Conservation (phyloP, 2,888 invertebrate species). For the Sycophila texana region DNA sequence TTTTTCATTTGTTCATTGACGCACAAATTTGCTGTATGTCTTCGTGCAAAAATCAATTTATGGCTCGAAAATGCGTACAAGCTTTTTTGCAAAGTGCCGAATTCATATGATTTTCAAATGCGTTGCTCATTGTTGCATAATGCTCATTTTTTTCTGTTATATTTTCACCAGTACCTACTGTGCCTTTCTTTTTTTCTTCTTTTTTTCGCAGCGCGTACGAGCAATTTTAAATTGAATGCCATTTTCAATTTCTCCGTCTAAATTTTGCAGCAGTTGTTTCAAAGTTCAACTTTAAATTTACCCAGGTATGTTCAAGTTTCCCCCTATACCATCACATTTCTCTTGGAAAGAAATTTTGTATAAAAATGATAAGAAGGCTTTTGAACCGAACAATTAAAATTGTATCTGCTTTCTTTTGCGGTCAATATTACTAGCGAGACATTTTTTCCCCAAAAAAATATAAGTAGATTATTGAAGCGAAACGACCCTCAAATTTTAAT, state of each 20-base stretch:
- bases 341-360: conserved; percentile 24
- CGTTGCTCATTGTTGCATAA: background rate
- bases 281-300: conserved; percentile 35
- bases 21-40: too few relatives aligned
- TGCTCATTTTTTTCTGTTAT: background rate
- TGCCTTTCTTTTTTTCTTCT: background rate
- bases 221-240: conserved; percentile 17
- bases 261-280: conserved; percentile 43
- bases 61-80: too few relatives aligned
- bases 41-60: too few relatives aligned
- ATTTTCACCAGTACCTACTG: background rate
- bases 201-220: background rate
- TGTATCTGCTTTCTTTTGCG: too few relatives aligned
- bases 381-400: too few relatives aligned
- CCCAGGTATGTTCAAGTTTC: conserved; percentile 33
- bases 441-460: too few relatives aligned
- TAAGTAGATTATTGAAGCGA: too few relatives aligned
- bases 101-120: too few relatives aligned
- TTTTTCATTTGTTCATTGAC: too few relatives aligned
- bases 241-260: conserved; percentile 17
- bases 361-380: background rate
- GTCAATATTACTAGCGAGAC: too few relatives aligned
- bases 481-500: too few relatives aligned
- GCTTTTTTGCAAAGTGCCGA: too few relatives aligned
- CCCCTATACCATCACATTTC: conserved; percentile 25